These are phyloP conservation scores for Erpetoichthys calabaricus DNA, from an alignment of 2,797 vertebrate species.

Conservation along the genomic window DNA sequence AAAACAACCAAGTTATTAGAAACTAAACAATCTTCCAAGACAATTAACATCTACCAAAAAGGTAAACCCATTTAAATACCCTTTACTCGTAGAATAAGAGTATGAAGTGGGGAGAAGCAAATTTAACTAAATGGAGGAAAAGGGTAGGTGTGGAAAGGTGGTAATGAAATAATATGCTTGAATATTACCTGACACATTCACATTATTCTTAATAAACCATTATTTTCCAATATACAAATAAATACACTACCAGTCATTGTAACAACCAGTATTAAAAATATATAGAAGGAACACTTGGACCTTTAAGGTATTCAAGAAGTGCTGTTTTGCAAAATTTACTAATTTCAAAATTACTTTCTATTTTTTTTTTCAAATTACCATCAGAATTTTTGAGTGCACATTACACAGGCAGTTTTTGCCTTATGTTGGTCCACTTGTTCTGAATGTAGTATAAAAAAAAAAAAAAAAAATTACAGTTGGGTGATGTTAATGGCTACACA, in stretches of 20 bases:
- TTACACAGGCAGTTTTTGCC: no score
- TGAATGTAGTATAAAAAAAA: no score
- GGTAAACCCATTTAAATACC: conserved; percentile 3
- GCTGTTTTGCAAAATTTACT: conserved; percentile 1
- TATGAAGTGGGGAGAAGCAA: not conserved
- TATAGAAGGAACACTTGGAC: no score
- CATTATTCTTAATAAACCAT: not conserved
- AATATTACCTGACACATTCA: conserved; percentile 21
- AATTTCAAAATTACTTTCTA: conserved; percentile 28
- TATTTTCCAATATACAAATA: no score
- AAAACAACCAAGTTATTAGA: conserved; percentile 31
- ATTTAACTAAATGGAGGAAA: conserved; percentile 6
- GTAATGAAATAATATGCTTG: not conserved
- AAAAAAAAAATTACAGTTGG: no score
- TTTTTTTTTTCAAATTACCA: conserved; percentile 29
- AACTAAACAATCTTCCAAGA: conserved; percentile 24
- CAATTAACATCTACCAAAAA: conserved; percentile 19
- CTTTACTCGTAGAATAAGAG: not conserved
- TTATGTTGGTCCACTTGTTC: no score
- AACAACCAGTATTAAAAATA: no score
- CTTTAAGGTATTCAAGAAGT: no score
- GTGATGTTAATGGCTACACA: no score
- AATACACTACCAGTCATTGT: no score
- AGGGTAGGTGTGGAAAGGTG: conserved; percentile 2
- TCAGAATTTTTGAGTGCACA: no score